These are phyloP conservation scores for Bos indicus DNA, from an alignment of 2,113 vertebrate genomes.

Conservation along the genomic window DNA sequence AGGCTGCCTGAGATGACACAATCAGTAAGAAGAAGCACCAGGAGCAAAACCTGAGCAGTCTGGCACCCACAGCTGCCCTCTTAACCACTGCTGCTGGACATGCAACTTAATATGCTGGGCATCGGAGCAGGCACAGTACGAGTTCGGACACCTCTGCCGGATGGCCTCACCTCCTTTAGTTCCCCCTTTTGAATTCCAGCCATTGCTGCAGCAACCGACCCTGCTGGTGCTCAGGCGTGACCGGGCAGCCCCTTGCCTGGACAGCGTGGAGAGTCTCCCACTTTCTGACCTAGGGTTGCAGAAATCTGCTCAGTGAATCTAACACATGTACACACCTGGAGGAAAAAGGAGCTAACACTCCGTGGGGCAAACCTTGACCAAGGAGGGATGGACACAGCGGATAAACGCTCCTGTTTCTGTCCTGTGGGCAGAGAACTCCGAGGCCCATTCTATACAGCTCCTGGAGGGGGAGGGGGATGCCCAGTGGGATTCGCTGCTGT, in stretches of 20 bases:
- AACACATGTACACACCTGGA: neutral
- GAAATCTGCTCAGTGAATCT: neutral
- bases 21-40: neutral
- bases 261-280: neutral
- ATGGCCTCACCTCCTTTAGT: neutral
- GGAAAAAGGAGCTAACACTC: neutral
- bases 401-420: neutral
- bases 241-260: neutral
- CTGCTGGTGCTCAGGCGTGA: neutral
- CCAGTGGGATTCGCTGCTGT: neutral
- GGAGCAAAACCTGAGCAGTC: neutral
- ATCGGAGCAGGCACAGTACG: fast-evolving
- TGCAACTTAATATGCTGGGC: too few species aligned
- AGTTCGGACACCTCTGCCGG: fast-evolving
- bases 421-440: neutral
- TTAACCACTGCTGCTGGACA: neutral
- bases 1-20: neutral
- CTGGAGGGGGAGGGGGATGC: neutral
- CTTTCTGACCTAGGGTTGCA: neutral
- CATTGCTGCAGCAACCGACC: neutral
- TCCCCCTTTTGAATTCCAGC: neutral
- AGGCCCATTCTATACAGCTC: neutral
- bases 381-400: neutral
- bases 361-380: neutral
- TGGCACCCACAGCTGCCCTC: neutral